Evolutionary conservation across 1,140 invertebrate species (phyloP).

Genomic region (Dreissena polymorpha): DNA sequence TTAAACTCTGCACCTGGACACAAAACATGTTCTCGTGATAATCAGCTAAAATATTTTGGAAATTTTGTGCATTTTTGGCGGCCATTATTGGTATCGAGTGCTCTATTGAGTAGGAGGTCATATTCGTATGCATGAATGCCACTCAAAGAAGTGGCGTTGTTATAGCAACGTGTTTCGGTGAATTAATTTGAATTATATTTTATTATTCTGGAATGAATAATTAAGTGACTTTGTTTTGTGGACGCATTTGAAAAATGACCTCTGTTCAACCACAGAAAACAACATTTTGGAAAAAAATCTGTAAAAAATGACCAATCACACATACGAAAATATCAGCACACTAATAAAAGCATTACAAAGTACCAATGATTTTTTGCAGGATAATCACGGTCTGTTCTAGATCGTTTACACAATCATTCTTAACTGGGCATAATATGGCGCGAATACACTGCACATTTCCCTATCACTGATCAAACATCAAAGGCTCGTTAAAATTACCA

Average conservation of each 20-base stretch:
- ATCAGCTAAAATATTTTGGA: slow-evolving; percentile 48
- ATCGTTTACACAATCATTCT: background rate
- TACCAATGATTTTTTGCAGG: too few relatives aligned
- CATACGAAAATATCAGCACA: too few relatives aligned
- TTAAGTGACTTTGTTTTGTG: background rate
- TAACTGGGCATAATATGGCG: background rate
- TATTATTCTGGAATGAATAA: background rate
- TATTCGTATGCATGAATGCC: slow-evolving; percentile 45
- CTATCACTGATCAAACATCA: slow-evolving; percentile 48
- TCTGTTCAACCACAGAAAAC: background rate
- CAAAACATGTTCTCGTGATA: slow-evolving; percentile 10
- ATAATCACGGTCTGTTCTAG: background rate
- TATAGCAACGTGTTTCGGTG: slow-evolving; percentile 33
- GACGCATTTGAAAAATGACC: background rate
- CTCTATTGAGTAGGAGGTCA: slow-evolving; percentile 18
- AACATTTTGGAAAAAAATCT: background rate
- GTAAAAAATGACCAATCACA: too few relatives aligned
- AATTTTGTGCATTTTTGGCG: slow-evolving; percentile 19
- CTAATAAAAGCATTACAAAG: too few relatives aligned
- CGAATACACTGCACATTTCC: background rate
- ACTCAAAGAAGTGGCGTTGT: slow-evolving; percentile 27
- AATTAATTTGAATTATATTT: slow-evolving; percentile 3
- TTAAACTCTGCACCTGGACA: slow-evolving; percentile 47
- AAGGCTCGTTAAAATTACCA: slow-evolving; percentile 35
- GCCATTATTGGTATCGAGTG: slow-evolving; percentile 25